These are phyloP conservation scores for Beroe forskalii DNA, from an alignment of 37 sponge, comb jelly and placozoan genomes.

Conservation along the genomic window DNA sequence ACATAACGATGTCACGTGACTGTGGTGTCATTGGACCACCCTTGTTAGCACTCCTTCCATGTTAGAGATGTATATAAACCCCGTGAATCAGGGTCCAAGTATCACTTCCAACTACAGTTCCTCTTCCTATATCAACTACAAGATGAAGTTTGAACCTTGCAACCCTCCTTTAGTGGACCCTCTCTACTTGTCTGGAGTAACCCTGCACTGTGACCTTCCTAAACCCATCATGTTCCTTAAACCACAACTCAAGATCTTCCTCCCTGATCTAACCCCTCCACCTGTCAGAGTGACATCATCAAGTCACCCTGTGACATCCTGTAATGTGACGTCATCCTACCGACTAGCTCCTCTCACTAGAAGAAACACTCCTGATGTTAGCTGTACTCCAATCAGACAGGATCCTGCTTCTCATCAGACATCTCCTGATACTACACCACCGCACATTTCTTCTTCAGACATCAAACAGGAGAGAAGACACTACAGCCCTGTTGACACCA, in stretches of 20 bases:
- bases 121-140: no score
- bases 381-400: no score
- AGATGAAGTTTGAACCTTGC: constrained; percentile 59
- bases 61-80: background rate
- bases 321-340: background rate
- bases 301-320: background rate
- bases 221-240: background rate
- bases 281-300: no score
- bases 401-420: background rate
- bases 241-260: background rate
- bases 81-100: no score
- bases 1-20: no score
- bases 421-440: background rate
- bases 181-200: background rate
- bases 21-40: background rate
- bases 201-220: background rate
- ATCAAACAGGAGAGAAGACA: background rate
- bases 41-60: background rate
- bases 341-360: background rate
- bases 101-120: no score
- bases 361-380: no score
- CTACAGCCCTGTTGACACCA: background rate
- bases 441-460: background rate
- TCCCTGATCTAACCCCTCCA: constrained; percentile 4
- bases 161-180: constrained; percentile 59